Base-by-base conservation (phyloP, 1,140 invertebrate genomes). In the Phocides pigmalion region DNA sequence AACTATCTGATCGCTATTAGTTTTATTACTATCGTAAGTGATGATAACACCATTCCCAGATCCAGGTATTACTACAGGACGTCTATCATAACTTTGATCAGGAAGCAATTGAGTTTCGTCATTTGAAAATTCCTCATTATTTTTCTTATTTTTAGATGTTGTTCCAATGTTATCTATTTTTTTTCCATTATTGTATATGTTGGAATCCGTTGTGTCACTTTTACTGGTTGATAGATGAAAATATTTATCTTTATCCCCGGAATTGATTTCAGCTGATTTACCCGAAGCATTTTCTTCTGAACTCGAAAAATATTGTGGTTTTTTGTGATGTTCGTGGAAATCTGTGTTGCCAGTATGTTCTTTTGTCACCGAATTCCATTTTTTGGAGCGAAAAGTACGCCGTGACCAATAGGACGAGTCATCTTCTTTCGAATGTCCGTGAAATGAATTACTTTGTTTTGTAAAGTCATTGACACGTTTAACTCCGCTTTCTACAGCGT, bases 1-100 rank as follows among this genome's bases (percentile, higher is more conserved):
- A 9, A 53, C 32, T 53, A 53, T 53, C 16, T 53, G 28, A 37
- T 53, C 50, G 12, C 17, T 53, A 19, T 11, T 35, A 8, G 28
- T 50, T 16, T 9, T 50, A 4, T 50, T 53, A 20, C 39, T 53
- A 14, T 49, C 22, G 1, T 49, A 5, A 1, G 11, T 16, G 15
- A 12, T 42, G 14, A 11, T 42, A 41, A 41, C n/a, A 39, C 35
- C 35, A n/a, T 39, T n/a, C n/a, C n/a, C 12, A 4, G 35, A 39
- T 39, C 35, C 35, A 8, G 39, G 2, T n/a, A 2, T 37, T 11
- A 22, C 12, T 25, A 11, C 8, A 25, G 1, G 0, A 2, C 2
- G 25, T 14, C 8, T 47, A 2, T 25, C 5, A 12, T 20, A 1
- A n/a, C n/a, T 35, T 35, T 35, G 32, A 35, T n/a, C n/a, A 35